A percentile compares a stretch with the other conserved stretches of the same genome.
phyloP scores from a whole-genome alignment of 2,888 invertebrate species.

The Calliphora vomitoria region DNA sequence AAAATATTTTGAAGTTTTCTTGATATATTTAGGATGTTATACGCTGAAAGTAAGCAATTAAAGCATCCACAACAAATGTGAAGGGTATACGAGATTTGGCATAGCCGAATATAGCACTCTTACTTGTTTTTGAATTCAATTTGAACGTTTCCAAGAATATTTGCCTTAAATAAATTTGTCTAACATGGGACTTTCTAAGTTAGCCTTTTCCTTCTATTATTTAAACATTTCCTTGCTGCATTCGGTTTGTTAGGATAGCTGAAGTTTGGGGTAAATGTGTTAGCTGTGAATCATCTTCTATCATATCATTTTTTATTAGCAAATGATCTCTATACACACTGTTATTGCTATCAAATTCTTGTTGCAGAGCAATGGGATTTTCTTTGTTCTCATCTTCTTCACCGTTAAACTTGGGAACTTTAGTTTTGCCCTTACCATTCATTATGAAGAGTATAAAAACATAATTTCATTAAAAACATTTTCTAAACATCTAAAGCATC shows the following conservation, averaged over 20 bases:
- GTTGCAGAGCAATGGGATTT: conserved; percentile 37
- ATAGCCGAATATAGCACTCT: too few relatives aligned
- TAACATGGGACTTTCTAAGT: conserved; percentile 58
- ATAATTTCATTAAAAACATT: too few relatives aligned
- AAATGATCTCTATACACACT: conserved; percentile 58
- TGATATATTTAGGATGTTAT: too few relatives aligned
- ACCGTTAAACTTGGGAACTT: not conserved
- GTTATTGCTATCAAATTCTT: conserved; percentile 52
- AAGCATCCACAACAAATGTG: too few relatives aligned
- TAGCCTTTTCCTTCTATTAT: conserved; percentile 51
- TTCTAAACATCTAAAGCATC: too few relatives aligned
- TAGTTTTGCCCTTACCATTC: not conserved
- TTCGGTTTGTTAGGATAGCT: conserved; percentile 45
- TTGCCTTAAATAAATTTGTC: too few relatives aligned
- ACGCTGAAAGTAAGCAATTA: too few relatives aligned
- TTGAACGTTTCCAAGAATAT: too few relatives aligned
- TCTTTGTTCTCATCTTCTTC: conserved; percentile 59
- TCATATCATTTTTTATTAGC: conserved; percentile 34
- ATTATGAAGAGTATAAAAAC: too few relatives aligned
- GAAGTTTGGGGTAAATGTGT: conserved; percentile 43
- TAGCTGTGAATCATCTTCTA: conserved; percentile 47
- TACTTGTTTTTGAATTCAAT: too few relatives aligned
- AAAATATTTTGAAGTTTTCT: too few relatives aligned
- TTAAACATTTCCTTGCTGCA: conserved; percentile 59
- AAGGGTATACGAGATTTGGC: too few relatives aligned